These are phyloP conservation scores for Morelia viridis DNA, from an alignment of 2,797 vertebrate species.

Conservation along the genomic window DNA sequence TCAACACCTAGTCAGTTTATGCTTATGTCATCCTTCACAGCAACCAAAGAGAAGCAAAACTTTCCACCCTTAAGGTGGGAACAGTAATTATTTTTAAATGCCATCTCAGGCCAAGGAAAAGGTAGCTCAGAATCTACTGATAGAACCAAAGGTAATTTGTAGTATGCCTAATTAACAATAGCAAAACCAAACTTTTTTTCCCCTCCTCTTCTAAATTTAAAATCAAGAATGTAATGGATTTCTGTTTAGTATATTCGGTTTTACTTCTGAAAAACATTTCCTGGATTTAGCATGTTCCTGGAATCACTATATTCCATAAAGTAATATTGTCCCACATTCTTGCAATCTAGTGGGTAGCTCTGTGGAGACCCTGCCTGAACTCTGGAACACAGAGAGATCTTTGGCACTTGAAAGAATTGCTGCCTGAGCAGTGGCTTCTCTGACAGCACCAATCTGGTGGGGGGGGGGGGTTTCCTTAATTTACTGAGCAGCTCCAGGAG, in stretches of 20 bases:
- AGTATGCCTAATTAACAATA: neutral
- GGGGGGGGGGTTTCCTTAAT: too few species aligned
- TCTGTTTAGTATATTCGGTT: neutral
- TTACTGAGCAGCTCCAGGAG: too few species aligned
- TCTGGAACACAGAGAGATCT: too few species aligned
- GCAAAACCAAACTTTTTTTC: neutral
- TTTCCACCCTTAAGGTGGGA: neutral
- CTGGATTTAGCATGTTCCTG: too few species aligned
- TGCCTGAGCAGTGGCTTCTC: too few species aligned
- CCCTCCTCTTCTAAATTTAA: neutral
- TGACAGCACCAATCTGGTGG: too few species aligned
- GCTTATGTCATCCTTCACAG: neutral
- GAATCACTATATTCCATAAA: too few species aligned
- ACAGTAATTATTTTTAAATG: neutral
- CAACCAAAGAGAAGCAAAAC: neutral
- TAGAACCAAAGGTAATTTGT: neutral
- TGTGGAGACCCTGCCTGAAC: too few species aligned
- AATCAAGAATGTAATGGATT: neutral
- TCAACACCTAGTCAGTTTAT: neutral
- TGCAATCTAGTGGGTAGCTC: too few species aligned
- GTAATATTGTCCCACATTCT: too few species aligned
- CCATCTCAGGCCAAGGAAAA: neutral
- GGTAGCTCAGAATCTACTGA: neutral
- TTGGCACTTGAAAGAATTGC: too few species aligned
- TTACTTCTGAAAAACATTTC: too few species aligned